phyloP scores from a whole-genome alignment of 2,797 vertebrate species.

The Tarsius wallacei region DNA sequence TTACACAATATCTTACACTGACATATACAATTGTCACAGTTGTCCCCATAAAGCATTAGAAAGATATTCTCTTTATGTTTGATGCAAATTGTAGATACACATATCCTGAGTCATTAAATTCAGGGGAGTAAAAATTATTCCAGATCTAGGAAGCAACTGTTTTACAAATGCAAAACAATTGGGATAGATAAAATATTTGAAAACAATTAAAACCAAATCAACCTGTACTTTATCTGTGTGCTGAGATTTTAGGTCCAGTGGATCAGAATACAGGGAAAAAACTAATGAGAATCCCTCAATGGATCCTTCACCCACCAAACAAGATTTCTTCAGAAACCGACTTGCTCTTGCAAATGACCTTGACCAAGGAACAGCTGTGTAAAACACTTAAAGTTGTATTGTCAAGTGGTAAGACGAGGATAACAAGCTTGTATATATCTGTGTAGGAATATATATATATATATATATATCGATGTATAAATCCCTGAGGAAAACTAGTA shows the following conservation, averaged over 20 bases:
- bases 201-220: slow-evolving; percentile 89
- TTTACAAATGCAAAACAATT: slow-evolving; percentile 85
- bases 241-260: slow-evolving; percentile 91
- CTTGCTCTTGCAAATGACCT: slow-evolving; percentile 91
- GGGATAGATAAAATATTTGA: slow-evolving; percentile 86
- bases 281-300: slow-evolving; percentile 91
- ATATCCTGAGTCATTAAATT: slow-evolving; percentile 66
- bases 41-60: slow-evolving; percentile 65
- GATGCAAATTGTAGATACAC: slow-evolving; percentile 62
- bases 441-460: slow-evolving; percentile 81
- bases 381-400: slow-evolving; percentile 88
- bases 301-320: slow-evolving; percentile 91
- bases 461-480: slow-evolving; percentile 79
- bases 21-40: slow-evolving; percentile 68
- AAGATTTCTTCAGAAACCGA: slow-evolving; percentile 92
- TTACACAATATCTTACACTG: slow-evolving; percentile 64
- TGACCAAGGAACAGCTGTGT: slow-evolving; percentile 95
- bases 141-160: slow-evolving; percentile 80
- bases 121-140: slow-evolving; percentile 79
- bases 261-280: slow-evolving; percentile 94
- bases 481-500: slow-evolving; percentile 79
- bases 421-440: slow-evolving; percentile 84
- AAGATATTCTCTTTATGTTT: slow-evolving; percentile 70
- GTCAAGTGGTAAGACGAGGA: slow-evolving; percentile 86
- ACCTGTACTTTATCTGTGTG: slow-evolving; percentile 90